Conservation (phyloP, 2,113 vertebrate genomes). For the Rhagologus leucostigma region DNA sequence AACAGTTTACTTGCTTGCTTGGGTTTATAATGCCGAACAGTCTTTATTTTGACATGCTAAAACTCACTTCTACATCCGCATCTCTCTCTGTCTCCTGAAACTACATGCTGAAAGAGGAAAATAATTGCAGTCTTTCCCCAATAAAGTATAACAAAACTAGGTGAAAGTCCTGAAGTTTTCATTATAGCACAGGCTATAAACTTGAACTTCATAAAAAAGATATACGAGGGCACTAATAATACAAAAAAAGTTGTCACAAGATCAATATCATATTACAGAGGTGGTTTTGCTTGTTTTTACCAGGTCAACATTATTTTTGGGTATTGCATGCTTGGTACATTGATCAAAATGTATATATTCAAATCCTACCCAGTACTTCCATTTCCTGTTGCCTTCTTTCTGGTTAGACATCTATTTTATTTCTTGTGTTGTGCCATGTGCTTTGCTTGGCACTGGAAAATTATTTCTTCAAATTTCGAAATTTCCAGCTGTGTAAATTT, state of each 20-base stretch:
- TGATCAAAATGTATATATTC: not conserved
- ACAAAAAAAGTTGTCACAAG: not conserved
- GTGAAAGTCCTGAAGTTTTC: not conserved
- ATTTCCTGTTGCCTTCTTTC: not conserved
- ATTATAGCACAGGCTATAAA: not conserved
- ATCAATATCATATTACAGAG: not conserved
- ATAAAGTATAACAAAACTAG: not conserved
- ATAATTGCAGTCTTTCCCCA: not conserved
- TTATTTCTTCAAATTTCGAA: not conserved
- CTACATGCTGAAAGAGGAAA: not conserved
- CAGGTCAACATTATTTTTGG: not conserved
- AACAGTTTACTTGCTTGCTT: not conserved
- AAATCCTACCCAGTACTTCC: not conserved
- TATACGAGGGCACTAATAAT: not conserved
- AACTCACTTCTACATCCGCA: not conserved
- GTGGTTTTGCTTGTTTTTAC: not conserved
- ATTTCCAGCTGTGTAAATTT: not conserved
- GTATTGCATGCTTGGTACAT: not conserved
- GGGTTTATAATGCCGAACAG: fast-evolving
- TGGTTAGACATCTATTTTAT: not conserved
- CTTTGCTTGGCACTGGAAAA: not conserved
- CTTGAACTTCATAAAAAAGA: not conserved
- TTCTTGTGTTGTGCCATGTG: not conserved
- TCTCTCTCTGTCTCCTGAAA: not conserved
- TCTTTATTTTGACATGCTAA: not conserved